Percentiles rank a stretch among this genome's conserved stretches.
These are phyloP conservation scores for Drosophila orosa DNA, from an alignment of 1,140 invertebrate genomes.

Conservation along the genomic window DNA sequence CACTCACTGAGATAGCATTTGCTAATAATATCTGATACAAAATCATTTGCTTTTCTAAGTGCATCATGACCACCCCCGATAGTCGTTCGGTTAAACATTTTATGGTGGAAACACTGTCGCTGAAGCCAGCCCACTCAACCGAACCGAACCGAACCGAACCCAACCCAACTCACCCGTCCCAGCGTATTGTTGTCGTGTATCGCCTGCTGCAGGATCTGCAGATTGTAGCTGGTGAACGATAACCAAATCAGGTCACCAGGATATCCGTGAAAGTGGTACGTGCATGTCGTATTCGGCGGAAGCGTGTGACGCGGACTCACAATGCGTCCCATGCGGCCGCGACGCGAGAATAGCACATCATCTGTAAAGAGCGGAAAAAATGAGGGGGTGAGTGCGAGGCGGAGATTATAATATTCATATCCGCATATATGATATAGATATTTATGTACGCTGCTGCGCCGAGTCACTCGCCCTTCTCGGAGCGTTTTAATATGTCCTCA, in stretches of 20 bases:
- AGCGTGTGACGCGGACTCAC: slow-evolving; percentile 92
- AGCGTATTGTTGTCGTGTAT: slow-evolving; percentile 84
- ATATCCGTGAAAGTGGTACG: slow-evolving; percentile 92
- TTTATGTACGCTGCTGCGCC: slow-evolving; percentile 21
- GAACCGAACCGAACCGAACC: slow-evolving; percentile 8
- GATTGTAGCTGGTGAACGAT: slow-evolving; percentile 93
- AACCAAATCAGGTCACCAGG: slow-evolving; percentile 93
- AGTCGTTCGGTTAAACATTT: slow-evolving; percentile 25
- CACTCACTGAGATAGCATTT: neutral
- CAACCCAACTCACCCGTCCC: slow-evolving; percentile 75
- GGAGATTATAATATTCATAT: slow-evolving; percentile 53
- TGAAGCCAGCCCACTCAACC: neutral
- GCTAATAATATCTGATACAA: neutral
- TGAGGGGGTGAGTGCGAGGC: slow-evolving; percentile 39
- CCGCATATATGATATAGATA: slow-evolving; percentile 18
- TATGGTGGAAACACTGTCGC: slow-evolving; percentile 18
- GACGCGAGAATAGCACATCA: slow-evolving; percentile 85
- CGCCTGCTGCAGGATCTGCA: slow-evolving; percentile 87
- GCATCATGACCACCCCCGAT: neutral
- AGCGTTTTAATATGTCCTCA: slow-evolving; percentile 74
- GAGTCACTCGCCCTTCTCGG: slow-evolving; percentile 39
- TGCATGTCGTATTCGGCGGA: slow-evolving; percentile 93
- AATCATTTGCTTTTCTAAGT: slow-evolving; percentile 3
- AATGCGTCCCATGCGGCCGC: slow-evolving; percentile 87
- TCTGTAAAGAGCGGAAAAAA: slow-evolving; percentile 59